Evolutionary conservation across 2,888 invertebrate genomes (phyloP).

Genomic region (Branchipolynoe longqiensis): DNA sequence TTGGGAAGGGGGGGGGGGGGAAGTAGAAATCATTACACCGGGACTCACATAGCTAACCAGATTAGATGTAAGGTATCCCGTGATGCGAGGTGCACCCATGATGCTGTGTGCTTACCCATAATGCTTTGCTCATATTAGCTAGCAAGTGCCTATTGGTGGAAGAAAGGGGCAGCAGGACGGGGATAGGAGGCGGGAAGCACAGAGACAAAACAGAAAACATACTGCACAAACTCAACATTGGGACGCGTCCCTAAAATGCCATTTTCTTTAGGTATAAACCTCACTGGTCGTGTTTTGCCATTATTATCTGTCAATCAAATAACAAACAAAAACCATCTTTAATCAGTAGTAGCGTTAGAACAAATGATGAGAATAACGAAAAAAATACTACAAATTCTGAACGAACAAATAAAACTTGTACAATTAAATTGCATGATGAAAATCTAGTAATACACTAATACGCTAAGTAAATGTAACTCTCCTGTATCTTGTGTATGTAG

Average conservation of each 20-base stretch:
- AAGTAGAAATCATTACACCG: too few relatives aligned
- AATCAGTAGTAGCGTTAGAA: conserved; percentile 20
- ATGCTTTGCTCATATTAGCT: conserved; percentile 57
- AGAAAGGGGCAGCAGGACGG: conserved; percentile 38
- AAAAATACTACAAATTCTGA: conserved; percentile 11
- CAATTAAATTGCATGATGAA: neutral
- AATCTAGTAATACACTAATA: neutral
- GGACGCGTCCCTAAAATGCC: neutral
- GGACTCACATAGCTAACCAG: conserved; percentile 33
- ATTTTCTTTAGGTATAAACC: neutral
- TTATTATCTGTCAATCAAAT: conserved; percentile 39
- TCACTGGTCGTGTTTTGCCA: conserved; percentile 15
- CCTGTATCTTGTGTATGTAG: neutral
- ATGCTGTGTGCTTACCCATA: conserved; percentile 59
- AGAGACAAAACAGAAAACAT: conserved; percentile 45
- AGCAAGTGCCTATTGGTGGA: conserved; percentile 48
- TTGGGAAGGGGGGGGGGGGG: too few relatives aligned
- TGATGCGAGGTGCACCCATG: conserved; percentile 58
- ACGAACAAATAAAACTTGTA: conserved; percentile 11
- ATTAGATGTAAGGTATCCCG: conserved; percentile 34
- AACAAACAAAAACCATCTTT: neutral
- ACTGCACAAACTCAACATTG: conserved; percentile 28
- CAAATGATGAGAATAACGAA: neutral
- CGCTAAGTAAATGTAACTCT: neutral
- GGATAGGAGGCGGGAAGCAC: conserved; percentile 14